These are phyloP conservation scores for Trimorus sp. DNA, from an alignment of 2,888 invertebrate genomes.

Conservation along the genomic window DNA sequence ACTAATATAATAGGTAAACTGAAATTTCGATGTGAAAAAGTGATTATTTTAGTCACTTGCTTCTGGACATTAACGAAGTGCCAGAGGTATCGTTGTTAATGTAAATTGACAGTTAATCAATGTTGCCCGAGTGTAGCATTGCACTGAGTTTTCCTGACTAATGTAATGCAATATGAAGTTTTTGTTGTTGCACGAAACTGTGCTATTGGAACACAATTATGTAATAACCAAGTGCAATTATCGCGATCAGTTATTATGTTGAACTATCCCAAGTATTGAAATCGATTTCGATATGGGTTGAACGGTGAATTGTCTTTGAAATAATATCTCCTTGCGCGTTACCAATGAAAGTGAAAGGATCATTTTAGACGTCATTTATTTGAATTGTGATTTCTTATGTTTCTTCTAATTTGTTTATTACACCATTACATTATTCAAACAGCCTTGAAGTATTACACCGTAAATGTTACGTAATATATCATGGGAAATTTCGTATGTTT, in stretches of 20 bases:
- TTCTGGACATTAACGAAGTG: constrained; percentile 5
- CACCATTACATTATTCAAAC: too few relatives aligned
- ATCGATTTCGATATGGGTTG: constrained; percentile 9
- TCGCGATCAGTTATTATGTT: constrained; percentile 17
- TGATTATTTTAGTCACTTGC: constrained; percentile 21
- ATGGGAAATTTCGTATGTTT: too few relatives aligned
- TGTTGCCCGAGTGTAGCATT: constrained; percentile 16
- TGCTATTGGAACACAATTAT: constrained; percentile 26
- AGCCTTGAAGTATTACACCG: too few relatives aligned
- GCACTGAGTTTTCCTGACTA: constrained; percentile 16
- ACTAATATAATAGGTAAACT: constrained; percentile 15
- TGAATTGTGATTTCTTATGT: too few relatives aligned
- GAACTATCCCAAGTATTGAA: constrained; percentile 19
- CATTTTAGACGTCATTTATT: too few relatives aligned
- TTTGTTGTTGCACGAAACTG: constrained; percentile 26
- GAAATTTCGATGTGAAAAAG: constrained; percentile 20
- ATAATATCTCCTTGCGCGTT: constrained; percentile 8
- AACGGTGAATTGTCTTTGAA: constrained; percentile 8
- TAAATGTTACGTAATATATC: too few relatives aligned
- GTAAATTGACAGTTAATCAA: constrained; percentile 42
- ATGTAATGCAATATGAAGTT: constrained; percentile 29
- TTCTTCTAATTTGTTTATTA: too few relatives aligned
- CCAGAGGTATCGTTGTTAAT: not conserved
- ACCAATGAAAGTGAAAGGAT: too few relatives aligned
- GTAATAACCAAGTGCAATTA: constrained; percentile 29